A percentile compares a stretch with the other conserved stretches of the same genome.
phyloP scores from a whole-genome alignment of 2,888 invertebrate species.

The Cancer borealis region DNA sequence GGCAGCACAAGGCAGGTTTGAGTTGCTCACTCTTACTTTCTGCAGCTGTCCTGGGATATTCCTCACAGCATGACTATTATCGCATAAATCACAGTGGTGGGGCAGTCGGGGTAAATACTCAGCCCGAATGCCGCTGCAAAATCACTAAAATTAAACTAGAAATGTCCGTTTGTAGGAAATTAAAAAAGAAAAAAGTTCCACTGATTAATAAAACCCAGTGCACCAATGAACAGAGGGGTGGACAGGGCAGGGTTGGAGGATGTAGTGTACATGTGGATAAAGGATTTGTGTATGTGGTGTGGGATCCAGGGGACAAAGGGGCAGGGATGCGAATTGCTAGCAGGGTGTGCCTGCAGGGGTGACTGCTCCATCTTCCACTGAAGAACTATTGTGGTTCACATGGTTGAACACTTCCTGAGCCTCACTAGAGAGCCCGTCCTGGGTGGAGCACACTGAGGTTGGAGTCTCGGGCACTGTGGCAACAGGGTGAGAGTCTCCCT shows the following conservation, averaged over 20 bases:
- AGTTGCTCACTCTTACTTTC: slow-evolving; percentile 32
- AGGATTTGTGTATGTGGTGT: not conserved
- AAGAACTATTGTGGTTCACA: slow-evolving; percentile 68
- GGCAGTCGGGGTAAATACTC: slow-evolving; percentile 33
- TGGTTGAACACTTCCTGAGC: slow-evolving; percentile 69
- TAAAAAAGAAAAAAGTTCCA: slow-evolving; percentile 52
- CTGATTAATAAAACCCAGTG: slow-evolving; percentile 53
- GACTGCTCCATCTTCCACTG: slow-evolving; percentile 56
- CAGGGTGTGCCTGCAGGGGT: slow-evolving; percentile 66
- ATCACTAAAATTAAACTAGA: slow-evolving; percentile 55
- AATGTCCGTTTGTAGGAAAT: slow-evolving; percentile 42
- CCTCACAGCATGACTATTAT: slow-evolving; percentile 56
- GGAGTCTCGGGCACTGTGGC: slow-evolving; percentile 29
- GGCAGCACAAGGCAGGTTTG: slow-evolving; percentile 49
- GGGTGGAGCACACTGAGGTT: not conserved
- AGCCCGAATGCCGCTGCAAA: slow-evolving; percentile 48
- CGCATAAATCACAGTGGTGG: slow-evolving; percentile 70
- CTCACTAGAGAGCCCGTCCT: slow-evolving; percentile 42
- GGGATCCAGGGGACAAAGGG: slow-evolving; percentile 42
- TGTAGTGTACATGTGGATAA: slow-evolving; percentile 36
- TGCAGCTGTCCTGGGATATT: not conserved
- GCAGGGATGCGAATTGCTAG: slow-evolving; percentile 65
- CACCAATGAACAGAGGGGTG: slow-evolving; percentile 39
- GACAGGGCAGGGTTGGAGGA: slow-evolving; percentile 4
- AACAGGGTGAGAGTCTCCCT: slow-evolving; percentile 43